Evolutionary conservation across 2,113 vertebrate genomes (phyloP), one percentile per base, ranked within the genome.

Genomic region (Dicaeum eximium): DNA sequence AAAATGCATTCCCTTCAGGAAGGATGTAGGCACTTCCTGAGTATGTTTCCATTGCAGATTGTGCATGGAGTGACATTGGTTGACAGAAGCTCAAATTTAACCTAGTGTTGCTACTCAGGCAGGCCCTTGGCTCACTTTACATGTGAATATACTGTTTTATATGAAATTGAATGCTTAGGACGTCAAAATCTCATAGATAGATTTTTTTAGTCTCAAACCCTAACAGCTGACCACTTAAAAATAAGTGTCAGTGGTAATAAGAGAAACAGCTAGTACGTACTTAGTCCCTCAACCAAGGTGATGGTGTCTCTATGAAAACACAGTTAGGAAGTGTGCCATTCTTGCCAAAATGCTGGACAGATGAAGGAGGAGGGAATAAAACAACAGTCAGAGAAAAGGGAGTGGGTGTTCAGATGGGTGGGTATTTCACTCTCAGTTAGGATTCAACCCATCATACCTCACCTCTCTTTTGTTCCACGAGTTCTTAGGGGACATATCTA

Each of bases 61-160:
- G 33, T n/a, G 7, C 16, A 1, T 38, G 62, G 86, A 85, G 27
- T 0, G 0, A 5, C 1, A 0, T 9, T 24, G 51, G 8, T 45
- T 71, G 37, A 62, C 23, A 58, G 60, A n/a, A 66, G 6, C 38
- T 45, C 30, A 62, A 3, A 37, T 66, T n/a, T 62, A 84, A 66
- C 30, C 23, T 18, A 15, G 14, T 45, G 15, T 12, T 57, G 58
- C n/a, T 64, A 51, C 35, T 33, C 37, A 84, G 47, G 20, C 45
- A 48, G 56, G n/a, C 19, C 35, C 40, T 64, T 30, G 48, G 27
- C 44, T 88, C 66, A 44, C 33, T 56, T 51, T 47, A 5, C 19
- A 4, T 37, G 27, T 51, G 19, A 66, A 27, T 35, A 16, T 71
- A 37, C 15, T 50, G 18, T 1, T 54, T 60, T 65, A 31, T 35